Evolutionary conservation across 2,113 vertebrate species (phyloP), one percentile per base, ranked within the genome.

Genomic region (Tupaia chinensis): DNA sequence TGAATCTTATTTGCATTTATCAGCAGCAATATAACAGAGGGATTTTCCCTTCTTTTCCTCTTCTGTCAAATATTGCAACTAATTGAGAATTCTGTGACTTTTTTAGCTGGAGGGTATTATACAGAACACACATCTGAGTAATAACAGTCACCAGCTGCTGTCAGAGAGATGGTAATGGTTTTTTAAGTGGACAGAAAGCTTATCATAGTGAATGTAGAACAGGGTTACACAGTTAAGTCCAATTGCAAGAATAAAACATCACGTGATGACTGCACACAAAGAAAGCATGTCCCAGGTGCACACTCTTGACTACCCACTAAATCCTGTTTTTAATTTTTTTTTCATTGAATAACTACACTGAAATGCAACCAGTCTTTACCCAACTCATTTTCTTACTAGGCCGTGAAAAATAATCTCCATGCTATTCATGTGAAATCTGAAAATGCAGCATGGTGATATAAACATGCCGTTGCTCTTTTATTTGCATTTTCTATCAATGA

Each of bases 171-270:
- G 77, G 54, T 80, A 96, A 95, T 95, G 58, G 93, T 91, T 98
- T 98, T 97, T 97, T 65, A 95, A 88, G 32, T 94, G n/a, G 83
- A 34, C 34, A 91, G 95, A 98, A 97, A 22, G 12, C 96, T 69
- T 95, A 96, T 96, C 96, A 89, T 69, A 97, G 96, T 93, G 94
- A 97, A 95, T 69, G 93, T 94, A 96, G 98, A 98, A 96, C 90
- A 94, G 1, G 3, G 92, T 97, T 97, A 97, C 96, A 87, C 79
- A 27, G 15, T 56, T 87, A 91, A 93, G 27, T 60, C 63, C 58
- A 86, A 23, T 34, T 10, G 2, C 15, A 76, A 73, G 58, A 85
- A 15, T 53, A 81, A 74, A 80, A 77, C 8, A 19, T 78, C 84
- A 32, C 81, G 90, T 2, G 60, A 95, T 89, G 91, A 70, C 81